phyloP scores from a whole-genome alignment of 1,140 invertebrate species.

The Drosophila biarmipes region DNA sequence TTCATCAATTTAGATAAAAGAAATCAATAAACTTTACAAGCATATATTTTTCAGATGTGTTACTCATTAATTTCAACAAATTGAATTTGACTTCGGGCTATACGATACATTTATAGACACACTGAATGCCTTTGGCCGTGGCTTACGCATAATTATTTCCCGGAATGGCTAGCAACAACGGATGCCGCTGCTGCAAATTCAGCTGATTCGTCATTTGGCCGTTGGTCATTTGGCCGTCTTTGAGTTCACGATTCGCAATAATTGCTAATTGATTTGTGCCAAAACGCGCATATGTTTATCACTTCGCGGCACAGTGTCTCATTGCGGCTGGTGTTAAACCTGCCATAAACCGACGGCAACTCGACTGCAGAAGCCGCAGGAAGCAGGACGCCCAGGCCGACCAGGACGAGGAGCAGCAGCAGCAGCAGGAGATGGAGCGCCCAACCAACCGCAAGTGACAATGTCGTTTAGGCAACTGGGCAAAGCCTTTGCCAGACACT shows the following conservation, averaged over 20 bases:
- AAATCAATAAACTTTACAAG: not conserved
- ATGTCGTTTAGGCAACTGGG: constrained; percentile 72
- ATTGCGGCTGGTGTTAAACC: not conserved
- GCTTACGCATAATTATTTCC: constrained; percentile 78
- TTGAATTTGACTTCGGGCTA: not conserved
- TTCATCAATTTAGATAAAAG: too few species aligned
- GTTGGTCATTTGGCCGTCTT: constrained; percentile 61
- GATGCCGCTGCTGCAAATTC: constrained; percentile 52
- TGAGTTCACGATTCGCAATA: constrained; percentile 57
- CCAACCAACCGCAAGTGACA: constrained; percentile 80
- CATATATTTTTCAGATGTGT: not conserved
- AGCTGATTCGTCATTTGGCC: constrained; percentile 55
- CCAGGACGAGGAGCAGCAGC: constrained; percentile 9
- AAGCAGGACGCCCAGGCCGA: constrained; percentile 3
- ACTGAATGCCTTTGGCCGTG: not conserved
- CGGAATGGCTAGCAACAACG: constrained; percentile 67
- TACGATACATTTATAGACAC: not conserved
- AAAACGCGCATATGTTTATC: constrained; percentile 26
- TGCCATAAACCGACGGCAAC: constrained; percentile 32
- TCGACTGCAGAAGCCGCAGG: constrained; percentile 34
- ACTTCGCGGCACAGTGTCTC: constrained; percentile 9
- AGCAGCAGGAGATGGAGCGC: constrained; percentile 7
- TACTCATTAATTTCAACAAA: not conserved
- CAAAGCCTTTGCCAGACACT: constrained; percentile 44
- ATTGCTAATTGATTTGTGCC: constrained; percentile 77